Evolutionary conservation across 2,113 vertebrate genomes (phyloP).

Genomic region (Myanophis thanlyinensis): DNA sequence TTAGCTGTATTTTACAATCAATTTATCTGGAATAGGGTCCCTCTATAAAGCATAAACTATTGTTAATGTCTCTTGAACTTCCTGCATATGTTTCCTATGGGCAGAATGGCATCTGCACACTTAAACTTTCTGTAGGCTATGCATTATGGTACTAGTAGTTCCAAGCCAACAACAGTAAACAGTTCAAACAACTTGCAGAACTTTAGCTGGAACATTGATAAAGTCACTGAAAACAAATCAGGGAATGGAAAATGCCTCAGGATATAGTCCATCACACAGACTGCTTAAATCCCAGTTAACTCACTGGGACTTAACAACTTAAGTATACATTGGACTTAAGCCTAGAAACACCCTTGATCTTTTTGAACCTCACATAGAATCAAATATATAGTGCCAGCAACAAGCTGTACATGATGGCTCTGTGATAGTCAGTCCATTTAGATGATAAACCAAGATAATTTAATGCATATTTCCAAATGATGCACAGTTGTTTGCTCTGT

Average conservation of each 20-base stretch:
- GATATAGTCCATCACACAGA: background rate
- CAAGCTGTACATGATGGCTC: background rate
- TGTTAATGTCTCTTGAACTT: background rate
- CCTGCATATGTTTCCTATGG: background rate
- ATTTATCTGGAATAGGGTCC: background rate
- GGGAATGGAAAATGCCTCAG: background rate
- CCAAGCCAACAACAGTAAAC: background rate
- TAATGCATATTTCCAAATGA: conserved; percentile 9
- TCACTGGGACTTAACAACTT: background rate
- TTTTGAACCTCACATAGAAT: conserved; percentile 3
- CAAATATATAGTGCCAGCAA: background rate
- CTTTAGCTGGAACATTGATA: background rate
- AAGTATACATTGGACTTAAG: background rate
- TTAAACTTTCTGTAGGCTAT: background rate
- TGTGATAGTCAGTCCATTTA: background rate
- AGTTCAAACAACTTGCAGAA: background rate
- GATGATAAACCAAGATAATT: conserved; percentile 7
- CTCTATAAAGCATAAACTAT: background rate
- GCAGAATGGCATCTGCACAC: background rate
- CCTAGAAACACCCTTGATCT: background rate
- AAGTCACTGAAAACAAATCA: background rate
- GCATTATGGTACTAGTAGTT: background rate
- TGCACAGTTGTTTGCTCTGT: conserved; percentile 36
- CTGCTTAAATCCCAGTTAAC: background rate
- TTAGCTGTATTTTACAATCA: background rate